Conservation (phyloP, 2,888 invertebrate species). For the Malacosoma neustria region DNA sequence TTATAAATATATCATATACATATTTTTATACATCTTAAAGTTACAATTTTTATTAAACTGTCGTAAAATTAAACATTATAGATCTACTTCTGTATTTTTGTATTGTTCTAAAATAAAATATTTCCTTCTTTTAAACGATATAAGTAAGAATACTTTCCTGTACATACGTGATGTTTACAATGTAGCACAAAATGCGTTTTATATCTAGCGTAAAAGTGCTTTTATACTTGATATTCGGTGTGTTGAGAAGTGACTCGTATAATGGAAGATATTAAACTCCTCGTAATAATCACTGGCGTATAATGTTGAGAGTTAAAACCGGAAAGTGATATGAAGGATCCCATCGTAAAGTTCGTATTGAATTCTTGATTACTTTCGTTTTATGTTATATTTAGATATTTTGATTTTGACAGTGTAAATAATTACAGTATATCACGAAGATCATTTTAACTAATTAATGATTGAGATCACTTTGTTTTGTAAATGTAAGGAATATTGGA, state of each 20-base stretch:
- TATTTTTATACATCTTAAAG: too few species aligned
- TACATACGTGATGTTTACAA: conserved; percentile 2
- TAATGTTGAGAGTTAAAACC: not conserved
- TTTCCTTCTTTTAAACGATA: too few species aligned
- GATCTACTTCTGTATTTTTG: too few species aligned
- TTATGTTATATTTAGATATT: not conserved
- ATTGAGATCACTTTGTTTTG: too few species aligned
- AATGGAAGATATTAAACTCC: conserved; percentile 5
- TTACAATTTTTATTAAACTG: too few species aligned
- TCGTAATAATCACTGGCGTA: not conserved
- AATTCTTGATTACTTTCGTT: not conserved
- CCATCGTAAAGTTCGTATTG: not conserved
- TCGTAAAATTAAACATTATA: too few species aligned
- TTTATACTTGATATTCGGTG: conserved; percentile 18
- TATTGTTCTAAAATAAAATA: too few species aligned
- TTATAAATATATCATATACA: too few species aligned
- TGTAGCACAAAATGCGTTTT: conserved; percentile 11
- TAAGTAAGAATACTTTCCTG: conserved; percentile 4
- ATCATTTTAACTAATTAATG: too few species aligned
- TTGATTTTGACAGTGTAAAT: too few species aligned
- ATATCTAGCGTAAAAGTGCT: conserved; percentile 17
- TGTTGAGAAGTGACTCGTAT: conserved; percentile 12
- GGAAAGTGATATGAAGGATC: not conserved
- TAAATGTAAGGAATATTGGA: too few species aligned
- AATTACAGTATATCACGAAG: too few species aligned